Evolutionary conservation across 2,888 invertebrate genomes (phyloP).

Genomic region (Himalopsyche kuldschensis): DNA sequence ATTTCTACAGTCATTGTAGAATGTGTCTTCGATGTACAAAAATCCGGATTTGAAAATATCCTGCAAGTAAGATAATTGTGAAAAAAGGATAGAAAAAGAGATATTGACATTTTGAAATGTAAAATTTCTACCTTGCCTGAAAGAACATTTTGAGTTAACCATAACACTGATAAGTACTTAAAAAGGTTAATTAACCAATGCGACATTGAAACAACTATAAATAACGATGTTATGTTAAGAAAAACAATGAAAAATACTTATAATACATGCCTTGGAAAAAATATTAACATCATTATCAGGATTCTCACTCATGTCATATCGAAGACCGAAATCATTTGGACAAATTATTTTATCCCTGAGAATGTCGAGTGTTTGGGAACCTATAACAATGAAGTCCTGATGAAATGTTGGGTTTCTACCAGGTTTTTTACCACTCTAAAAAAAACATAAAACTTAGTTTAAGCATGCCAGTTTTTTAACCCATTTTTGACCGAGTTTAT

Average conservation of each 20-base stretch:
- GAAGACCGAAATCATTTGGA: slow-evolving; percentile 65
- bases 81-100: too few species aligned
- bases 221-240: too few species aligned
- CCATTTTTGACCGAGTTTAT: too few species aligned
- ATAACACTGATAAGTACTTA: too few species aligned
- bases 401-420: slow-evolving; percentile 49
- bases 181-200: too few species aligned
- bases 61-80: slow-evolving; percentile 52
- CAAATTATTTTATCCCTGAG: slow-evolving; percentile 78
- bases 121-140: too few species aligned
- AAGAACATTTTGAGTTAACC: too few species aligned
- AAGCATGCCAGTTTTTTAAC: too few species aligned
- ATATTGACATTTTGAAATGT: too few species aligned
- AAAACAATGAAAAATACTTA: too few species aligned
- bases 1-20: slow-evolving; percentile 74
- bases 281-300: slow-evolving; percentile 46
- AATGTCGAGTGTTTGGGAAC: slow-evolving; percentile 67
- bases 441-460: not conserved
- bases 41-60: slow-evolving; percentile 70
- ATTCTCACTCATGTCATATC: slow-evolving; percentile 62
- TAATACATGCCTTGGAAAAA: slow-evolving; percentile 37
- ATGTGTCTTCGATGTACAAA: slow-evolving; percentile 76
- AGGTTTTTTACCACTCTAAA: slow-evolving; percentile 26
- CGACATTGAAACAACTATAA: too few species aligned
- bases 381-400: slow-evolving; percentile 66